These are phyloP conservation scores for Alcis repandata DNA, from an alignment of 2,888 invertebrate genomes.

Conservation along the genomic window DNA sequence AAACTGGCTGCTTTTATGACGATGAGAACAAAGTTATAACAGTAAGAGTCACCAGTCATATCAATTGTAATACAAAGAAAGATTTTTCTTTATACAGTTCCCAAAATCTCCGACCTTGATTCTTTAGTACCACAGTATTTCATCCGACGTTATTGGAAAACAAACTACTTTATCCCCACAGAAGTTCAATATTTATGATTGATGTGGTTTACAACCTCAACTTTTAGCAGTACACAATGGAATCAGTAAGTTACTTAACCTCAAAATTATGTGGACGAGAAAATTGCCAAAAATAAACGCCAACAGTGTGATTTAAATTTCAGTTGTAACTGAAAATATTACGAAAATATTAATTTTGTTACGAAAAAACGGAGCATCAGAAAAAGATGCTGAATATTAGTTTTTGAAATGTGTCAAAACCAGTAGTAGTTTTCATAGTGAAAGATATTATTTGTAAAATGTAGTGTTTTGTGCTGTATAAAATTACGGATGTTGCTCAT, in stretches of 20 bases:
- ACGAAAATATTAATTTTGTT: no score
- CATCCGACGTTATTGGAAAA: conserved; percentile 31
- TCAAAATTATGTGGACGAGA: not conserved
- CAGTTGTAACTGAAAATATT: no score
- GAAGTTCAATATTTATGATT: conserved; percentile 37
- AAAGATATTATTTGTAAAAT: not conserved
- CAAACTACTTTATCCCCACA: conserved; percentile 28
- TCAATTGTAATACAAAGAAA: conserved; percentile 22
- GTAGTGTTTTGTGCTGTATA: not conserved
- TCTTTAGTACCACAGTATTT: conserved; percentile 17
- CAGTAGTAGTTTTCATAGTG: no score
- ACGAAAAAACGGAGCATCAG: no score
- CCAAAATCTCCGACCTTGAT: conserved; percentile 27
- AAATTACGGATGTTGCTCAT: not conserved
- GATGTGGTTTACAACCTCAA: conserved; percentile 32
- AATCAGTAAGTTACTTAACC: conserved; percentile 11
- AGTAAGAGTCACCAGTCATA: not conserved
- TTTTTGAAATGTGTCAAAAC: no score
- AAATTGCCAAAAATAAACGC: no score
- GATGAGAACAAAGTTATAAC: no score
- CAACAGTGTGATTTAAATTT: no score
- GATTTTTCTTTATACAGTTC: conserved; percentile 20
- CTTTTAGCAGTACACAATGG: not conserved
- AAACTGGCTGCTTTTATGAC: no score
- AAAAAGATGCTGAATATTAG: no score